Base-by-base conservation (phyloP, 2,888 invertebrate species). In the Scaptomyza polygonia region DNA sequence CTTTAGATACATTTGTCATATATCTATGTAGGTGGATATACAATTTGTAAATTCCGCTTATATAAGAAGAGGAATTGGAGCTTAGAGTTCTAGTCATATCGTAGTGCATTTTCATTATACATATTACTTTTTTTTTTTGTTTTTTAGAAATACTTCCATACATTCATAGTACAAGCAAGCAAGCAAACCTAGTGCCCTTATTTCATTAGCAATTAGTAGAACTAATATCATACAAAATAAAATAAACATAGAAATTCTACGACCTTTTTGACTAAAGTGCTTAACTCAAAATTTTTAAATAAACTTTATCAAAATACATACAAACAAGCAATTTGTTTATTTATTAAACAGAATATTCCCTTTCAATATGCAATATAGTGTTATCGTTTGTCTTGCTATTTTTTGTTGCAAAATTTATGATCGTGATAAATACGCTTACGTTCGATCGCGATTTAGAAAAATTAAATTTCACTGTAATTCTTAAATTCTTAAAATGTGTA, bases 1-100 rank as follows among this genome's bases (percentile, higher is more conserved):
- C 36, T 49, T 49, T 49, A 49, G 49, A 49, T 36, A 49, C 36
- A 49, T 25, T 34, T 36, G 49, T 21, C 48, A 48, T 48, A 48
- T 30, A 30, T 32, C 32, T 48, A 32, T 18, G 18, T 48, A n/a
- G n/a, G 32, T 7, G 25, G 36, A 36, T 49, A 14, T n/a, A n/a
- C n/a, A 21, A 21, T 34, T 48, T 32, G 18, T 32, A 48, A 48
- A 18, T 9, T n/a, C 18, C 48, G 48, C 48, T 34, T 49, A 34
- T 34, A 34, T 21, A 34, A 12, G 34, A 14, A 6, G 2, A 36
- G 14, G 14, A 21, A 14, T n/a, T 34, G 11, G 25, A 25, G 49
- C 14, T 25, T 49, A 49, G 25, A 36, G 21, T 12, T 14, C 36
- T 49, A 49, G 49, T 36, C 49, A 49, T 49, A 36, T 21, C 14